Conservation (phyloP, 1,140 invertebrate genomes). For the Drosophila hydei region DNA sequence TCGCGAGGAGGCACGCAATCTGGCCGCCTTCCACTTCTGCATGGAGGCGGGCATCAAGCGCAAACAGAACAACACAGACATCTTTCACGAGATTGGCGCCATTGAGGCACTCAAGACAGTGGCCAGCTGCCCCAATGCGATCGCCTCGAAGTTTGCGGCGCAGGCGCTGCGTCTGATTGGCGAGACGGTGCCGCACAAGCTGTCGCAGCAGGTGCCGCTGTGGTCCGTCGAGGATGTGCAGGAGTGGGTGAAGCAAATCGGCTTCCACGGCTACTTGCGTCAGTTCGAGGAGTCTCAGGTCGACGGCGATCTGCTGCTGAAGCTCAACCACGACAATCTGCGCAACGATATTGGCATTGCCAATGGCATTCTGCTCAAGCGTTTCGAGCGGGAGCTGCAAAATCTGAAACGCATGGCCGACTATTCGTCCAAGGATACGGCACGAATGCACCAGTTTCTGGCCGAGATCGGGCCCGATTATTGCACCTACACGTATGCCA, state of each 20-base stretch:
- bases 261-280: constrained; percentile 92
- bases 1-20: constrained; percentile 96
- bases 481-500: constrained; percentile 97
- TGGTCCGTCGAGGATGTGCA: constrained; percentile 98
- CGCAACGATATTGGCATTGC: constrained; percentile 95
- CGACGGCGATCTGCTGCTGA: constrained; percentile 98
- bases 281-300: constrained; percentile 96
- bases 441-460: constrained; percentile 96
- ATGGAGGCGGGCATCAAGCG: constrained; percentile 99
- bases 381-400: constrained; percentile 97
- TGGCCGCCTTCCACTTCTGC: constrained; percentile 99
- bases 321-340: constrained; percentile 96
- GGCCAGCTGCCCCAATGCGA: constrained; percentile 98
- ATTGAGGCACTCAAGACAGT: constrained; percentile 98
- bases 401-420: constrained; percentile 98
- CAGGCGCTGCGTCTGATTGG: constrained; percentile 97
- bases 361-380: constrained; percentile 96
- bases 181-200: constrained; percentile 97
- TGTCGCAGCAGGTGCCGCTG: constrained; percentile 98
- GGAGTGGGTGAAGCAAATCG: constrained; percentile 99
- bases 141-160: constrained; percentile 98
- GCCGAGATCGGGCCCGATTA: constrained; percentile 95
- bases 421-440: constrained; percentile 96
- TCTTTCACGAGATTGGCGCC: constrained; percentile 97
- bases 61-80: constrained; percentile 96